Base-by-base conservation (phyloP, 2,113 vertebrate species). In the Passer montanus region DNA sequence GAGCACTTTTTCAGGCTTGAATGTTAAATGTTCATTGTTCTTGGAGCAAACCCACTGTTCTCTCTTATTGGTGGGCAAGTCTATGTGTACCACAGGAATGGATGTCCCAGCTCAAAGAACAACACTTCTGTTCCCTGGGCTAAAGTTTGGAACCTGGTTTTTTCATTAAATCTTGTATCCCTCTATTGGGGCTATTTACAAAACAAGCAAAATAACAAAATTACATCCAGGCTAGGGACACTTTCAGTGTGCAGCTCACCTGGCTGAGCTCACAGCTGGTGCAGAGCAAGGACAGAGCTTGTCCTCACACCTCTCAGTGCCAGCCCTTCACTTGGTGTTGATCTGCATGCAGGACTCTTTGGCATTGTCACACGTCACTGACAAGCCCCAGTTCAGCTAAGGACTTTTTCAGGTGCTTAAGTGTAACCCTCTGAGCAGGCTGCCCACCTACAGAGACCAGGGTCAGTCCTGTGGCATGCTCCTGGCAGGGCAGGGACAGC, bases 391-490 rank as follows among this genome's bases (percentile, higher is more conserved):
- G 47, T 49, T 87, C 64, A 78, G 64, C 47, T 37, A 14, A 75
- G 69, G 46, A 43, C 15, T 91, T 62, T 15, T 0, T 2, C 68
- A 84, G 4, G 0, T 55, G 67, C 72, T 84, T 7, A 16, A 55
- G 10, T 47, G 24, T 9, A 44, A 93, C 39, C 33, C 68, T 68
- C 64, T 23, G 64, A 78, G 63, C 33, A 41, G 59, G n/a, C 53
- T 84, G 44, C 27, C 16, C 3, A 10, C 0, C 23, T 14, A 2
- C 23, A 59, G 63, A 37, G 83, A 11, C 7, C 37, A 43, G 67
- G 47, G n/a, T 9, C n/a, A 15, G 37, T 0, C n/a, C 3, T 1
- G 23, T 23, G 46, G 58, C 20, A 0, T 6, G 41, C 13, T 60
- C 46, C 91, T 39, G 59, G 68, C 73, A 59, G 46, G 43, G 28